Conservation (phyloP, 2,888 invertebrate genomes). For the Chloroclystis v-ata region DNA sequence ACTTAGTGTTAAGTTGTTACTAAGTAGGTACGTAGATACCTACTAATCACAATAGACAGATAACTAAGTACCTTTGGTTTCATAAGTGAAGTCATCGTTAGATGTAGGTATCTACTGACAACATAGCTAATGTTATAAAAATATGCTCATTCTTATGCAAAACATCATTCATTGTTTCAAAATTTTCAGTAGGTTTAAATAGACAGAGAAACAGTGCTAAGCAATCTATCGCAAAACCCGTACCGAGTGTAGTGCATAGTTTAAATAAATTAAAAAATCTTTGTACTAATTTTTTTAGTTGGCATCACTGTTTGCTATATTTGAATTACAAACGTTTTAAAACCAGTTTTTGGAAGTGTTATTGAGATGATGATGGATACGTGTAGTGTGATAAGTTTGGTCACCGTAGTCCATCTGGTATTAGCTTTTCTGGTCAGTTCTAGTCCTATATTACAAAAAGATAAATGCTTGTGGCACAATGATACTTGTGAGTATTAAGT, state of each 20-base stretch:
- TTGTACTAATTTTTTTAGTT: too few species aligned
- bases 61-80: background rate
- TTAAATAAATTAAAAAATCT: too few species aligned
- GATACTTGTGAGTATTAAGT: constrained; percentile 52
- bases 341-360: too few species aligned
- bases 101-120: constrained; percentile 5
- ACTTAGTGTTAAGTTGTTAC: too few species aligned
- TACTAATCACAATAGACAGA: too few species aligned
- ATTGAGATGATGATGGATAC: background rate
- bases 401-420: constrained; percentile 35
- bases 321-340: too few species aligned
- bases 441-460: constrained; percentile 32
- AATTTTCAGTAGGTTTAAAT: too few species aligned
- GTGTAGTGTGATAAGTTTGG: background rate
- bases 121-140: constrained; percentile 10
- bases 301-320: too few species aligned
- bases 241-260: too few species aligned
- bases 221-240: too few species aligned
- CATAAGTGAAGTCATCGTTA: background rate
- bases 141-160: background rate
- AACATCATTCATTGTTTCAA: constrained; percentile 4
- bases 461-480: constrained; percentile 50
- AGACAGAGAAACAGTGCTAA: too few species aligned
- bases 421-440: constrained; percentile 34
- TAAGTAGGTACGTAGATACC: too few species aligned